Base-by-base conservation (phyloP, 2,888 invertebrate genomes). In the Melanchra persicariae region DNA sequence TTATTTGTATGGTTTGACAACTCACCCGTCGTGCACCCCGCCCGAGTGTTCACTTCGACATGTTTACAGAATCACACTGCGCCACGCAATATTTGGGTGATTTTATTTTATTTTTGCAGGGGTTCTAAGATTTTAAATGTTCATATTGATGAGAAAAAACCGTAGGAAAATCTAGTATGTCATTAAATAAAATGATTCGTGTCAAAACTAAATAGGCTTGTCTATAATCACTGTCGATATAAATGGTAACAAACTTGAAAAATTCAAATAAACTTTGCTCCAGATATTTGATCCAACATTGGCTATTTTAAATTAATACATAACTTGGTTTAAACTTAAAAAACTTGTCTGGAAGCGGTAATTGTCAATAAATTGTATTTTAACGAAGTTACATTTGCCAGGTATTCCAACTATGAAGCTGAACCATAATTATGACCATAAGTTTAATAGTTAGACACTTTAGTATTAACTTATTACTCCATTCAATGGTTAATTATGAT, bases 351-450 rank as follows among this genome's bases (percentile, higher is more conserved):
- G 71, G 75, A 83, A 87, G 79, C 58, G 60, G 74, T 86, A 85
- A 88, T 87, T 85, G 83, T 80, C 82, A 70, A 83, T 87, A 88
- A 87, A 88, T 86, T 79, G 74, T 77, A 62, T 79, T 85, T 79
- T 85, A 83, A 83, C 86, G 70, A 77, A 86, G 81, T 72, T 60
- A 79, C 79, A 73, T 74, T 76, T 74, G 30, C 58, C 30, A 67
- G 64, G 70, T 81, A 82, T 81, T 82, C 72, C 64, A 74, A 79
- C 9, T 81, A 82, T 75, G 62, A 62, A 52, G 68, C 22, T 40
- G 34, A 17, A 30, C 55, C 24, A 30, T 78, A 81, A 74, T 83
- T 79, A 74, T 72, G 69, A 47, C 83, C 83, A 74, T 83, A 80
- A 67, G 62, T 63, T 57, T 57, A 26, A 47, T 47, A 37, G 34